Evolutionary conservation across 2,888 invertebrate species (phyloP).

Genomic region (Torymus aiolomorphi): DNA sequence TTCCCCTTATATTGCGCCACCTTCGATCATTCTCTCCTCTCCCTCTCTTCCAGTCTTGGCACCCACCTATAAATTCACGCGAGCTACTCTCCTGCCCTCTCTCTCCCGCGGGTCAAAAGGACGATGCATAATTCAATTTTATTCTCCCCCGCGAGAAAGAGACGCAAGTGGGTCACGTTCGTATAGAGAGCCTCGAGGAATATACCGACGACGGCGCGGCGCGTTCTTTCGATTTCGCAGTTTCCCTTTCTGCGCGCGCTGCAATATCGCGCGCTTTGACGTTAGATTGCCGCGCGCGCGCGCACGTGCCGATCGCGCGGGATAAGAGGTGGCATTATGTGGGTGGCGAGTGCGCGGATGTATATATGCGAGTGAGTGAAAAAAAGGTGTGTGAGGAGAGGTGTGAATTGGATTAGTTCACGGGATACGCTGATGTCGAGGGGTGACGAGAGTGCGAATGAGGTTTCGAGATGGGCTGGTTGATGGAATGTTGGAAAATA

Average conservation of each 20-base stretch:
- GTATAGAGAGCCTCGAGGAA: constrained; percentile 8
- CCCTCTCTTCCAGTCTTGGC: not conserved
- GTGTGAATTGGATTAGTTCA: too few relatives aligned
- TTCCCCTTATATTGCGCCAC: not conserved
- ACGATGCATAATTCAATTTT: constrained; percentile 55
- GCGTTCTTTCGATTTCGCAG: constrained; percentile 30
- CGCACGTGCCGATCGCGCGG: constrained; percentile 3
- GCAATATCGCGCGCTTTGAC: not conserved
- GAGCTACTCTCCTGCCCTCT: too few relatives aligned
- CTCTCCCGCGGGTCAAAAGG: constrained; percentile 35
- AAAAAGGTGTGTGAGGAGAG: too few relatives aligned
- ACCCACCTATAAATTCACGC: too few relatives aligned
- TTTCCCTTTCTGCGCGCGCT: not conserved
- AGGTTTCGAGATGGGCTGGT: too few relatives aligned
- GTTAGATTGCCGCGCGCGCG: not conserved
- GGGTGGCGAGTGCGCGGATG: too few relatives aligned
- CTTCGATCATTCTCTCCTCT: not conserved
- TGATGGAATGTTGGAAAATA: too few relatives aligned
- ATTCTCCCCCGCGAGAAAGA: constrained; percentile 6
- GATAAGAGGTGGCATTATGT: constrained; percentile 20
- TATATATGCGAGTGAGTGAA: too few relatives aligned
- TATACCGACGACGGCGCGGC: not conserved
- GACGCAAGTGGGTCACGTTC: constrained; percentile 48
- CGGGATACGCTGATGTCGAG: too few relatives aligned
- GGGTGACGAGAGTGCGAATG: too few relatives aligned